phyloP scores from a whole-genome alignment of 2,888 invertebrate genomes.

The Boloria euphrosyne region DNA sequence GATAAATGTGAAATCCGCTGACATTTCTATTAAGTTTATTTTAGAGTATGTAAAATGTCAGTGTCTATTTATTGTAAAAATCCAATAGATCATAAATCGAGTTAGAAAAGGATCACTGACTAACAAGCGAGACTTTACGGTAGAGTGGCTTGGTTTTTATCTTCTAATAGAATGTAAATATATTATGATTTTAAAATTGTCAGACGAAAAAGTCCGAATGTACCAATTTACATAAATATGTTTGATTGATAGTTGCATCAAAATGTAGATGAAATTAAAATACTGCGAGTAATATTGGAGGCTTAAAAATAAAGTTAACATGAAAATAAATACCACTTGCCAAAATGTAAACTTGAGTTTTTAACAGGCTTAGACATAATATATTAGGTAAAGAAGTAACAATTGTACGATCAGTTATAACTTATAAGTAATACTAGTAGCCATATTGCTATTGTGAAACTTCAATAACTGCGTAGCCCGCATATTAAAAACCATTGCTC shows the following conservation, averaged over 20 bases:
- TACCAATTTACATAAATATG: constrained; percentile 2
- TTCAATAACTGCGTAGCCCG: constrained; percentile 75
- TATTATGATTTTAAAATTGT: constrained; percentile 6
- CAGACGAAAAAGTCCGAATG: constrained; percentile 6
- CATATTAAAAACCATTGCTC: constrained; percentile 74
- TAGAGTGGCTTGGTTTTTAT: constrained; percentile 14
- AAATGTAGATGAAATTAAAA: constrained; percentile 5
- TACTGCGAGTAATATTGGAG: neutral
- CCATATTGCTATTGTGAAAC: constrained; percentile 77
- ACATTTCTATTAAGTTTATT: constrained; percentile 33
- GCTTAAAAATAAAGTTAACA: neutral
- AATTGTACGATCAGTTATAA: constrained; percentile 47
- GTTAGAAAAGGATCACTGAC: constrained; percentile 2
- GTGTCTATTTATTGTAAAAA: constrained; percentile 19
- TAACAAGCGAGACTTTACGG: neutral
- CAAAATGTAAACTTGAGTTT: too few relatives aligned
- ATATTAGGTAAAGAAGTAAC: constrained; percentile 40
- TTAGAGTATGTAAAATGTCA: constrained; percentile 31
- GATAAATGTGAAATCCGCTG: constrained; percentile 28
- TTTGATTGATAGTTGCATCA: constrained; percentile 5
- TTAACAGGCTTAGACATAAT: neutral
- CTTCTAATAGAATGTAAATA: constrained; percentile 10
- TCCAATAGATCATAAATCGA: constrained; percentile 16
- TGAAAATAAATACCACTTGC: too few relatives aligned
- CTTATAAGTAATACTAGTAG: constrained; percentile 53